phyloP scores from a whole-genome alignment of 2,888 invertebrate genomes.

The Lamproptera curius region DNA sequence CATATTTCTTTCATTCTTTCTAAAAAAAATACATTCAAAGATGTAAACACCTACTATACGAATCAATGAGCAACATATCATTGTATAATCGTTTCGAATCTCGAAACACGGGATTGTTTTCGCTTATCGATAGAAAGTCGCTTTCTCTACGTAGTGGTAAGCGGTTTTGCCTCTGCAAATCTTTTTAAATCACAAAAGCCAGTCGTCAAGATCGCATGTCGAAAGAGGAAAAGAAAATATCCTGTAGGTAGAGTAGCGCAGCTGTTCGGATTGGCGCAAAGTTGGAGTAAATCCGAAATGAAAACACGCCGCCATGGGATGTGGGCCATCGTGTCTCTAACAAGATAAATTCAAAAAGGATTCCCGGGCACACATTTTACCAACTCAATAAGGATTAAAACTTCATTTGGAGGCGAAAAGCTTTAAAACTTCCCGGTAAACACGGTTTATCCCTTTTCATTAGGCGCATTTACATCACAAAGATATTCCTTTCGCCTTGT shows the following conservation, averaged over 20 bases:
- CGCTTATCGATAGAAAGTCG: constrained; percentile 45
- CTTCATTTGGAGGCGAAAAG: constrained; percentile 57
- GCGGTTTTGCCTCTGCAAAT: constrained; percentile 67
- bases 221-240: constrained; percentile 71
- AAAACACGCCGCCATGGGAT: constrained; percentile 63
- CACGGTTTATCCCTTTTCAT: constrained; percentile 60
- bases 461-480: constrained; percentile 51
- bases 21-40: too few species aligned
- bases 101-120: constrained; percentile 35
- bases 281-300: constrained; percentile 72
- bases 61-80: too few species aligned
- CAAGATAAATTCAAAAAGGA: constrained; percentile 68
- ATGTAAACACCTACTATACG: too few species aligned
- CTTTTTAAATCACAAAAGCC: constrained; percentile 76
- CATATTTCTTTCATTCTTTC: too few species aligned
- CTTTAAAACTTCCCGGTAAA: constrained; percentile 55
- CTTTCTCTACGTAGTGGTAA: constrained; percentile 47
- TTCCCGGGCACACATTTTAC: constrained; percentile 56
- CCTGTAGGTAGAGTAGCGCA: constrained; percentile 59
- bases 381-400: constrained; percentile 72
- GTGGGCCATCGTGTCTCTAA: constrained; percentile 58
- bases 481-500: constrained; percentile 33
- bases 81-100: too few species aligned
- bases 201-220: constrained; percentile 70
- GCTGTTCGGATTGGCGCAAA: constrained; percentile 69